A percentile compares a stretch with the other conserved stretches of the same genome.
Conservation (phyloP, 2,113 vertebrate species). For the Erpornis zantholeuca region DNA sequence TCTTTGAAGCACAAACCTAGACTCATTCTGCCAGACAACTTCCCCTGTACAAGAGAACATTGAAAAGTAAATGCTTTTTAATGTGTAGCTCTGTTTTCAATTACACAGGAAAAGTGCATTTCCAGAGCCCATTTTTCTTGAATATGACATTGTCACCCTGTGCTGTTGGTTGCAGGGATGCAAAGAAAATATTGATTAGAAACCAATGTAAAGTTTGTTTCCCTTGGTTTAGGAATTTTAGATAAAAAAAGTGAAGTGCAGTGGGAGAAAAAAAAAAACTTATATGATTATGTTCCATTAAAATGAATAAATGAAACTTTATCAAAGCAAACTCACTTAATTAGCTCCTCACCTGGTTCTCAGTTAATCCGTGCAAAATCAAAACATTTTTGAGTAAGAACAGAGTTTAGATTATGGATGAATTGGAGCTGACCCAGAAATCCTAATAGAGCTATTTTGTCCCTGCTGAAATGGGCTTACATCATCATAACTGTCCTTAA, state of each 20-base stretch:
- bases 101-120: slow-evolving; percentile 28
- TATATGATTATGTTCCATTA: background rate
- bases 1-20: background rate
- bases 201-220: background rate
- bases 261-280: background rate
- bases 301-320: background rate
- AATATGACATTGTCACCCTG: slow-evolving; percentile 31
- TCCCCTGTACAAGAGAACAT: background rate
- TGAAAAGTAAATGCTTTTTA: background rate
- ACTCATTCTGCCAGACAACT: slow-evolving; percentile 8
- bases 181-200: slow-evolving; percentile 34
- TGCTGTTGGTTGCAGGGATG: background rate
- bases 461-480: background rate
- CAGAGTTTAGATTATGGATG: background rate
- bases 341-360: background rate
- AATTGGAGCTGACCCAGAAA: background rate
- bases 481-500: background rate
- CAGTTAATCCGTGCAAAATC: background rate
- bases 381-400: background rate
- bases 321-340: background rate
- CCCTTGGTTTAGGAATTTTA: background rate
- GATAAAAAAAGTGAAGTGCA: background rate
- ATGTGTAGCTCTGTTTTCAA: slow-evolving; percentile 9
- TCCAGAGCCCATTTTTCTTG: slow-evolving; percentile 47
- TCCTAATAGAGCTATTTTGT: background rate